These are phyloP conservation scores for Dendrolimus houi DNA, from an alignment of 2,888 invertebrate genomes.

Conservation along the genomic window DNA sequence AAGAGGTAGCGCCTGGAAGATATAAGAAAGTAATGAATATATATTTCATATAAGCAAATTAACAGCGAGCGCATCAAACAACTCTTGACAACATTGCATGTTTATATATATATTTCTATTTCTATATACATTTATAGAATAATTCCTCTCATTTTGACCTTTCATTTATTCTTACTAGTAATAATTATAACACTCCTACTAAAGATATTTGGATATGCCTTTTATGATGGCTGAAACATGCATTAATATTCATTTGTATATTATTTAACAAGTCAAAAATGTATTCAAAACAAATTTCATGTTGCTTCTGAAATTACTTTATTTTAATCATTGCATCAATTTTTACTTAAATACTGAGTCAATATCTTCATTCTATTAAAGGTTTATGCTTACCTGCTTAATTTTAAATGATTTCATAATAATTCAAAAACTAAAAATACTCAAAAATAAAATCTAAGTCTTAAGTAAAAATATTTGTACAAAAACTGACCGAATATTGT, in stretches of 20 bases:
- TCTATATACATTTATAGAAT: constrained; percentile 67
- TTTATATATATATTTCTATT: constrained; percentile 35
- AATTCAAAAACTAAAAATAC: no score
- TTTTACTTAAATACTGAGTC: no score
- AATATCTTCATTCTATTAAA: no score
- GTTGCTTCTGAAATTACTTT: no score
- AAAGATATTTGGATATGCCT: constrained; percentile 53
- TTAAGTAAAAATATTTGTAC: no score
- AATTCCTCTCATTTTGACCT: constrained; percentile 75
- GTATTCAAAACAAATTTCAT: no score
- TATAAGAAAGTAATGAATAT: constrained; percentile 8
- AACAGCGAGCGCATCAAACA: constrained; percentile 25
- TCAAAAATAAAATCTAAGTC: no score
- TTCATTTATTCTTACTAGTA: constrained; percentile 61
- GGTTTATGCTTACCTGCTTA: no score
- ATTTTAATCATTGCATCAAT: no score
- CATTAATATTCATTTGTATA: constrained; percentile 11
- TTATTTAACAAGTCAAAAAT: neutral
- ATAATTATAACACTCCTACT: constrained; percentile 43
- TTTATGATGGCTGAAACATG: constrained; percentile 23
- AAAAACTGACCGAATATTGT: neutral
- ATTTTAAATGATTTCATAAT: no score
- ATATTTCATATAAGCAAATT: constrained; percentile 10
- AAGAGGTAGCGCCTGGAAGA: neutral
- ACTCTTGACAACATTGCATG: constrained; percentile 40